Base-by-base conservation (phyloP, 2,888 invertebrate genomes). In the Acholoe squamosa region DNA sequence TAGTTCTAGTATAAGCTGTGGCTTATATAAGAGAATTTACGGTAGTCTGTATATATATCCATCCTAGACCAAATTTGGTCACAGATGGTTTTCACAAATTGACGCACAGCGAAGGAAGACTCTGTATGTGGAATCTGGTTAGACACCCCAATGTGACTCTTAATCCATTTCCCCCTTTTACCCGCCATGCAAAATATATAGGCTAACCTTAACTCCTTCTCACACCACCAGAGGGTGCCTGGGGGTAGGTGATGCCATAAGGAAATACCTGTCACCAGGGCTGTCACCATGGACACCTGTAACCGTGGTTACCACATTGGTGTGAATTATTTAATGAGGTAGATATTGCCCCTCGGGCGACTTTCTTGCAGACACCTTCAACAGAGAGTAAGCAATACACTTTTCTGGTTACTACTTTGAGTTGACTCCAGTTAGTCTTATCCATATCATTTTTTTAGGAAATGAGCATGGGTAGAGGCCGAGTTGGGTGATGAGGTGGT, bases 251-350 rank as follows among this genome's bases (percentile, higher is more conserved):
- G 0, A 1, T 5, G 33, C 80, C 80, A 0, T 0, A 3, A 43
- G 80, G 34, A 16, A 43, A 43, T 16, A n/a, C 43, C 80, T 80
- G 80, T 80, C n/a, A 43, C 22, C 43, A 19, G 16, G 80, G 19
- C 80, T 7, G 34, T 80, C 80, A 43, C 80, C 43, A 43, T 33
- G 80, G 80, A 33, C 22, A 33, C 80, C 80, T 80, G 80, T 80
- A 80, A 43, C 80, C 80, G 14, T 80, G 43, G 80, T 80, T 33
- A 80, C 80, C 80, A 14, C 33, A 34, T 80, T 80, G 80, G 33
- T 33, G 33, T 43, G 43, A 31, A 80, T 80, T 80, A 80, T 80
- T 80, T 43, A 80, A 33, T 80, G 0, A 22, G 34, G 16, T 19
- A 43, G 80, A 80, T 80, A 19, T 34, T 80, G 28, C 80, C 33